These are phyloP conservation scores for Austrofundulus limnaeus DNA, from an alignment of 2,113 vertebrate genomes.

Conservation along the genomic window DNA sequence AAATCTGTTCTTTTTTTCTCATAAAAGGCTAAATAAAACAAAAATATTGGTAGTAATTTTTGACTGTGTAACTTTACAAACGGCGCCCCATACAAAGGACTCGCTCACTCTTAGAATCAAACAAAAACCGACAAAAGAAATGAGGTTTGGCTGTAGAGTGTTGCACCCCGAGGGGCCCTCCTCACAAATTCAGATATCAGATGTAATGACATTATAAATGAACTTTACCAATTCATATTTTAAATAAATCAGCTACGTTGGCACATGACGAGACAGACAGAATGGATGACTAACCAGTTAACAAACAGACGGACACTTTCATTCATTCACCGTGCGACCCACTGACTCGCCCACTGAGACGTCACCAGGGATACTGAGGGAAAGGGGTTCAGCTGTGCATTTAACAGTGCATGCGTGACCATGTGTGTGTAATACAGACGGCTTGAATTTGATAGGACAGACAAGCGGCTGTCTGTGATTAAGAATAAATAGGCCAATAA, in stretches of 20 bases:
- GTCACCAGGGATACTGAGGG: constrained; percentile 38
- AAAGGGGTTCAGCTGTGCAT: constrained; percentile 57
- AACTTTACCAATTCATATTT: background rate
- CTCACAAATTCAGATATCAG: no score
- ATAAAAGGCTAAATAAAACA: no score
- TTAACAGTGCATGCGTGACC: constrained; percentile 29
- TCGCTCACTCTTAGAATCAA: no score
- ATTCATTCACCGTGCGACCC: constrained; percentile 3
- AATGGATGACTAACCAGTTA: background rate
- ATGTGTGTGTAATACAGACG: constrained; percentile 13
- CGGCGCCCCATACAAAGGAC: no score
- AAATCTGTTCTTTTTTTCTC: no score
- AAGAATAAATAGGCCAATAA: constrained; percentile 78
- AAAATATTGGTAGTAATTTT: no score
- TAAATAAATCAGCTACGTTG: background rate
- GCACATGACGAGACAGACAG: background rate
- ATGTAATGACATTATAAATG: constrained; percentile 73
- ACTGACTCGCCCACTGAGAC: constrained; percentile 30
- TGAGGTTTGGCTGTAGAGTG: no score
- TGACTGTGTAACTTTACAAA: no score
- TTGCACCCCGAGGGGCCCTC: no score
- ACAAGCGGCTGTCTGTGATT: constrained; percentile 66
- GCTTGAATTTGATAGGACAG: constrained; percentile 32
- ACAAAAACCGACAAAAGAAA: no score
- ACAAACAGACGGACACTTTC: constrained; percentile 15